These are phyloP conservation scores for Neotoxoptera formosana DNA, from an alignment of 1,140 invertebrate genomes.

Conservation along the genomic window DNA sequence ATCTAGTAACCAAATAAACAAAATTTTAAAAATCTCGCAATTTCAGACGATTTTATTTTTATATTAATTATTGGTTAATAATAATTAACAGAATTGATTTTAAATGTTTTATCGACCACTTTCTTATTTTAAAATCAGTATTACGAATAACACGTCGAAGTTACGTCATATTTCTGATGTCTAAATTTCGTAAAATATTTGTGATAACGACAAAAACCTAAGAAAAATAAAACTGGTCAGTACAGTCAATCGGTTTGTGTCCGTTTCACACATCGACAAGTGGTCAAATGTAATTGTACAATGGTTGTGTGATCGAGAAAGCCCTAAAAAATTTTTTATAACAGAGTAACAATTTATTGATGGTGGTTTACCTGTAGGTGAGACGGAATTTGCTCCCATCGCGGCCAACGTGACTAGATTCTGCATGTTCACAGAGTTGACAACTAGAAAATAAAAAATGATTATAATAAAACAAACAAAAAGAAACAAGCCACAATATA, in stretches of 20 bases:
- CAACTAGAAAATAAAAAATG: slow-evolving; percentile 63
- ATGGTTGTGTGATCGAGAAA: neutral
- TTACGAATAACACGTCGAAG: neutral
- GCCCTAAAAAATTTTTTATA: neutral
- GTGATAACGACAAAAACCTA: neutral
- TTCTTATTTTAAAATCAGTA: neutral
- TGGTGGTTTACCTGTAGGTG: slow-evolving; percentile 67
- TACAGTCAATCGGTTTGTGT: neutral
- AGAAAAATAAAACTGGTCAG: neutral
- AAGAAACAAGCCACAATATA: neutral
- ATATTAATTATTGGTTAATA: neutral
- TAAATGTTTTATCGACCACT: neutral
- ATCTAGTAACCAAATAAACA: neutral
- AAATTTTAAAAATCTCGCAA: neutral
- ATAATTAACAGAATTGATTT: neutral
- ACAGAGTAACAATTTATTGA: neutral
- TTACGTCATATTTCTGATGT: neutral
- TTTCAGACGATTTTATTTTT: neutral
- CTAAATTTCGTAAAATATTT: neutral
- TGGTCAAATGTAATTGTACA: neutral
- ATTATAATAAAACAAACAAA: neutral
- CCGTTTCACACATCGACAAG: neutral
- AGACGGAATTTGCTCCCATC: slow-evolving; percentile 70
- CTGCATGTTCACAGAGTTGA: slow-evolving; percentile 83
- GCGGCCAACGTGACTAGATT: slow-evolving; percentile 89